Conservation (phyloP, 2,113 vertebrate species). For the Phasianus colchicus region DNA sequence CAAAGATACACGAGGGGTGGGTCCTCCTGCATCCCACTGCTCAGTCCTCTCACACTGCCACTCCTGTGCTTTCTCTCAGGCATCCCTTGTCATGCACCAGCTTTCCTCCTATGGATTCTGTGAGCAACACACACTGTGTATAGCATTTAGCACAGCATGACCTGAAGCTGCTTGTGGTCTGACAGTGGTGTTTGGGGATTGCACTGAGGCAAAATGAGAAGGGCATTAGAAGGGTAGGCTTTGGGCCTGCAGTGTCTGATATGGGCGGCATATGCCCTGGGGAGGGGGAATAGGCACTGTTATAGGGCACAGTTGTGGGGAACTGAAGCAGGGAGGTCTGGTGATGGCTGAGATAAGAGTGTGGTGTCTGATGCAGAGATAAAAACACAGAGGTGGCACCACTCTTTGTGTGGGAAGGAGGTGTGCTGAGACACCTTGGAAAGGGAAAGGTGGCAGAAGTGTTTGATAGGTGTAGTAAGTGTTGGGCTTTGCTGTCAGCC, state of each 20-base stretch:
- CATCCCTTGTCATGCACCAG: not conserved
- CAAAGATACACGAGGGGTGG: not conserved
- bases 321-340: not conserved
- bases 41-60: not conserved
- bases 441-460: not conserved
- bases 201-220: not conserved
- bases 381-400: not conserved
- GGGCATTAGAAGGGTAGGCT: not conserved
- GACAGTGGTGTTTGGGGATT: not conserved
- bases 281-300: not conserved
- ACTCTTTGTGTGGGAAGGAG: not conserved
- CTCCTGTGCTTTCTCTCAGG: not conserved
- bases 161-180: not conserved
- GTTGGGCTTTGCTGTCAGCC: not conserved
- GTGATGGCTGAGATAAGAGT: not conserved
- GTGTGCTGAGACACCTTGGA: not conserved
- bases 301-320: fast-evolving
- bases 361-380: not conserved
- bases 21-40: not conserved
- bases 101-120: not conserved
- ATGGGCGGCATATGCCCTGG: not conserved
- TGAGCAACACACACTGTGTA: not conserved
- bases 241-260: not conserved
- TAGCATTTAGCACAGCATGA: not conserved
- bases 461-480: fast-evolving